A percentile compares a stretch with the other conserved stretches of the same genome.
Conservation (phyloP, 2,797 vertebrate species). For the Melanotaenia pygmaea region DNA sequence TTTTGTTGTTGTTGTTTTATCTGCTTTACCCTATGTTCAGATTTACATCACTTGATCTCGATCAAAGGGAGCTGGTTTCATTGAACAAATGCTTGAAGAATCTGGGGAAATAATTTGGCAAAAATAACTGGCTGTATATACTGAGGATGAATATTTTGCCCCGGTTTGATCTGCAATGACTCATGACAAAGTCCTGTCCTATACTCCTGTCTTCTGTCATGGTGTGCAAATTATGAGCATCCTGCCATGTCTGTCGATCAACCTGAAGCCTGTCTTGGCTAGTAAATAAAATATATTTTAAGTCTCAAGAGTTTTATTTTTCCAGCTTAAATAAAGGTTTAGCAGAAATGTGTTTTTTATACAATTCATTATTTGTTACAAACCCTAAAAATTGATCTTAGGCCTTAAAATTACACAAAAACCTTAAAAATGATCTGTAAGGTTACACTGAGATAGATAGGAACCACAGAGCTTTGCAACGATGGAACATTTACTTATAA, state of each 20-base stretch:
- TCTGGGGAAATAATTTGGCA: no score
- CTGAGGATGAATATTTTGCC: no score
- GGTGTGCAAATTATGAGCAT: no score
- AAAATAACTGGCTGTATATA: no score
- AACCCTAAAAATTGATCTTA: neutral
- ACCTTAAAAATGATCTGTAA: neutral
- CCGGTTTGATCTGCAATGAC: no score
- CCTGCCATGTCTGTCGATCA: neutral
- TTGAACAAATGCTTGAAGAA: no score
- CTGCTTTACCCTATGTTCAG: no score
- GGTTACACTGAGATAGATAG: neutral
- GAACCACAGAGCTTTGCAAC: neutral
- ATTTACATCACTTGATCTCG: no score
- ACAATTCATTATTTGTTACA: neutral
- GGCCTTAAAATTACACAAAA: neutral
- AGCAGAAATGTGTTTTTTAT: neutral
- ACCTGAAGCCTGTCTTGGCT: neutral
- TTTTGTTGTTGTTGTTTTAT: no score
- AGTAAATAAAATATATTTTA: neutral
- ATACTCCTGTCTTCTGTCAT: neutral
- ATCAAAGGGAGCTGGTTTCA: no score
- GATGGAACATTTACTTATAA: slow-evolving; percentile 10
- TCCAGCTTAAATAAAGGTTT: neutral
- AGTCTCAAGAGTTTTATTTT: neutral
- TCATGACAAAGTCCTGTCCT: neutral